Evolutionary conservation across 2,797 vertebrate genomes (phyloP).

Genomic region (Acanthurus lineatus): DNA sequence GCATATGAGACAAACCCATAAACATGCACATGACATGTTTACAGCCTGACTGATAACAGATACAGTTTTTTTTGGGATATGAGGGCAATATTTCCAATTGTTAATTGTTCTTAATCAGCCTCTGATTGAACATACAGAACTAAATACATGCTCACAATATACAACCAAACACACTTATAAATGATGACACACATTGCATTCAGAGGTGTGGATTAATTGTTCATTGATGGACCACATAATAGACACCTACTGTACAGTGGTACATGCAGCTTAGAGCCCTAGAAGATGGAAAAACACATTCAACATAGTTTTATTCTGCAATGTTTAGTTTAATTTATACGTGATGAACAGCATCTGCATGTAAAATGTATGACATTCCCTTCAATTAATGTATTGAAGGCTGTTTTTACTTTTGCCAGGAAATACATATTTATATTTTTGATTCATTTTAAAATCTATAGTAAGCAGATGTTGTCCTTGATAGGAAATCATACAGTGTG

Average conservation of each 20-base stretch:
- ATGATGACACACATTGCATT: constrained; percentile 37
- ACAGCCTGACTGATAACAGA: constrained; percentile 25
- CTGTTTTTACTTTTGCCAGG: background rate
- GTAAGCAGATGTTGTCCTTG: constrained; percentile 27
- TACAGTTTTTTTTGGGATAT: constrained; percentile 10
- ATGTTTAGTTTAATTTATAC: constrained; percentile 9
- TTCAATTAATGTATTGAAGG: background rate
- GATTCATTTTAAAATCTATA: constrained; percentile 11
- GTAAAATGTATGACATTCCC: constrained; percentile 30
- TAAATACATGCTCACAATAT: constrained; percentile 28
- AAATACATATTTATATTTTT: background rate
- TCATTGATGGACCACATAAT: constrained; percentile 35
- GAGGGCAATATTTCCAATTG: background rate
- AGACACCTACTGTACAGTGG: constrained; percentile 54
- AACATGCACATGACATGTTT: constrained; percentile 43
- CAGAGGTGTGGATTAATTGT: constrained; percentile 47
- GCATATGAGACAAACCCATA: constrained; percentile 27
- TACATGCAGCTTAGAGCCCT: constrained; percentile 70
- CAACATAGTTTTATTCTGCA: constrained; percentile 31
- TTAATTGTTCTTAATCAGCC: constrained; percentile 12
- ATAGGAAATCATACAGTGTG: constrained; percentile 19
- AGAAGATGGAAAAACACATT: constrained; percentile 66
- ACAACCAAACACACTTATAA: constrained; percentile 24
- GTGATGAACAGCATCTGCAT: constrained; percentile 36
- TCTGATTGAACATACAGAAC: constrained; percentile 36